A percentile compares a stretch with the other conserved stretches of the same genome.
These are phyloP conservation scores for Todiramphus saurophagus DNA, from an alignment of 2,113 vertebrate genomes.

Conservation along the genomic window DNA sequence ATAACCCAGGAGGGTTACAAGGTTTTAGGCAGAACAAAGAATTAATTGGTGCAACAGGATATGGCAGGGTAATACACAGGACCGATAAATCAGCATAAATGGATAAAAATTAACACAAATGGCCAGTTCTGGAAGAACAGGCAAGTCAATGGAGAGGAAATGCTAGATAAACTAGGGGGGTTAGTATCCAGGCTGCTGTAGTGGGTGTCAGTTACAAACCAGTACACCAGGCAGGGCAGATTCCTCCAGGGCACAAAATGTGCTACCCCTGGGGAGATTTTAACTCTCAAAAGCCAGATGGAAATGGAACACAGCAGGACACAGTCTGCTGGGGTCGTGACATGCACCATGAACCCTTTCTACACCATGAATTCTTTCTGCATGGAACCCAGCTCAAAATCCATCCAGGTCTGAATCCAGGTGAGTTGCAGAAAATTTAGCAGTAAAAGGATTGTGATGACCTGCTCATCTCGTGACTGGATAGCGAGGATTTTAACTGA, in stretches of 20 bases:
- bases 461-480: neutral
- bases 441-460: neutral
- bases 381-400: neutral
- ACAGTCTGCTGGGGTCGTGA: neutral
- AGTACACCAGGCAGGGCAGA: neutral
- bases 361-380: neutral
- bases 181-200: neutral
- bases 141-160: slow-evolving; percentile 37
- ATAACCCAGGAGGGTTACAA: neutral
- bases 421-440: neutral
- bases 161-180: neutral
- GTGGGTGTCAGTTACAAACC: slow-evolving; percentile 15
- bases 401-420: neutral
- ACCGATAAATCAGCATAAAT: neutral
- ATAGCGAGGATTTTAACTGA: neutral
- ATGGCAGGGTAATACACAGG: neutral
- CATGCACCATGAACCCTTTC: neutral
- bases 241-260: neutral
- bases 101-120: neutral
- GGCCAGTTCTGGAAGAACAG: slow-evolving; percentile 7
- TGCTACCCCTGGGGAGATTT: neutral
- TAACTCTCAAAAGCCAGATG: neutral
- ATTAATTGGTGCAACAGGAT: neutral
- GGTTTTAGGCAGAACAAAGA: neutral
- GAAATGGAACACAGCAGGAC: neutral